Evolutionary conservation across 2,888 invertebrate genomes (phyloP), one percentile per base, ranked within the genome.

Genomic region (Tyria jacobaeae): DNA sequence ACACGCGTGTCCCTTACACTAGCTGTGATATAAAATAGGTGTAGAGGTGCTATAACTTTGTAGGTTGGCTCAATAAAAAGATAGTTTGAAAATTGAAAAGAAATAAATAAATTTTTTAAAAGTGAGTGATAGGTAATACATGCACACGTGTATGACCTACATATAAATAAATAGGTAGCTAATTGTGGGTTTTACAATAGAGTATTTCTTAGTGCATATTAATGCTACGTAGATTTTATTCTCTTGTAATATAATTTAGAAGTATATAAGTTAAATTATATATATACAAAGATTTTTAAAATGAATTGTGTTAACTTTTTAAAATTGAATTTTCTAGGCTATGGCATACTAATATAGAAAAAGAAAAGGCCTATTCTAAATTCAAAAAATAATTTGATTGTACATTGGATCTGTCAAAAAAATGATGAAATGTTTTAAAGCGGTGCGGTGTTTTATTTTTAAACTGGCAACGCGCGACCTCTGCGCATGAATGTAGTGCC

Each of bases 401-500:
- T 21, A 44, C 27, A 57, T 44, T 35, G 21, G 27, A 62, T 35
- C n/a, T 56, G 55, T 56, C 59, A 64, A 56, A 86, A 52, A 86
- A 85, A 67, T 64, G 44, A 79, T 81, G 79, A 79, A 84, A 80
- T 80, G 76, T 81, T 82, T 76, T 53, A 71, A 76, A 73, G 73
- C 75, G 68, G 74, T 67, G 71, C 68, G 82, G 76, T 73, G 85
- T 84, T 87, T 88, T 92, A 92, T 92, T 90, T 93, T 92, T 91
- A 92, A 88, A 90, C 86, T 81, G 80, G 86, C 83, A 86, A 83
- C 89, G 83, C 84, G 82, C 89, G 92, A 91, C 92, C 93, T 93
- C 85, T 86, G 89, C 83, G 84, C 83, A 85, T 90, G 92, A 94
- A 94, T 94, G 93, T 92, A 94, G 93, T 94, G 92, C 93, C 93